A percentile compares a stretch with the other conserved stretches of the same genome.
Conservation (phyloP, 2,888 invertebrate genomes). For the Anorthoa munda region DNA sequence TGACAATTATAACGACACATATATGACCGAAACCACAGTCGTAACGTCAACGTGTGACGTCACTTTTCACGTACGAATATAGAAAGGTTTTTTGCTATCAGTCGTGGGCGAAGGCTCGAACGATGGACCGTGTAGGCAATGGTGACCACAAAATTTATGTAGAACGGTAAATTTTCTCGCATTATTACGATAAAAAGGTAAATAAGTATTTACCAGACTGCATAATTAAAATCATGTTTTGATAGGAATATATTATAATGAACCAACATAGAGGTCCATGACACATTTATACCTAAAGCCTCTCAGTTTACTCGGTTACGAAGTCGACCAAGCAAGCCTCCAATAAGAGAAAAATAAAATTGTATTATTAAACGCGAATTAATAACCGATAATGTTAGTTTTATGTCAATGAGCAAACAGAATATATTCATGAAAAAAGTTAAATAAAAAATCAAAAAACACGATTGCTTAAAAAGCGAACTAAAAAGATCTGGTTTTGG, state of each 20-base stretch:
- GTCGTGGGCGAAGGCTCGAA: conserved; percentile 9
- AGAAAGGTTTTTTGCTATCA: conserved; percentile 32
- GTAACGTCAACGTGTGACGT: conserved; percentile 49
- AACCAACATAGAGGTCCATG: conserved; percentile 30
- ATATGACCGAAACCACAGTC: conserved; percentile 37
- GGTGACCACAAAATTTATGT: conserved; percentile 39
- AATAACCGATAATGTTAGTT: conserved; percentile 33
- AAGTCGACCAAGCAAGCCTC: not conserved
- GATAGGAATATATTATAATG: conserved; percentile 27
- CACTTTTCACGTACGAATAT: conserved; percentile 27
- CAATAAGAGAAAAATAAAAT: conserved; percentile 21
- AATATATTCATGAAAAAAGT: conserved; percentile 30
- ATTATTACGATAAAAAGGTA: conserved; percentile 29
- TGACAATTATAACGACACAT: conserved; percentile 33
- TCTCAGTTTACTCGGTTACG: conserved; percentile 3
- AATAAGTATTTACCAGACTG: conserved; percentile 38
- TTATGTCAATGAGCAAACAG: conserved; percentile 35
- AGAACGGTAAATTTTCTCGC: conserved; percentile 29
- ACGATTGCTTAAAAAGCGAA: no score
- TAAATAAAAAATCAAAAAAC: no score
- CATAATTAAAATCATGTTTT: conserved; percentile 7
- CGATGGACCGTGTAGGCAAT: conserved; percentile 12
- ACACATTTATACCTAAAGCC: conserved; percentile 32
- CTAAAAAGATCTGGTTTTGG: no score
- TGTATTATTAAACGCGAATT: conserved; percentile 19